Base-by-base conservation (phyloP, 2,797 vertebrate genomes). In the Megalops cyprinoides region DNA sequence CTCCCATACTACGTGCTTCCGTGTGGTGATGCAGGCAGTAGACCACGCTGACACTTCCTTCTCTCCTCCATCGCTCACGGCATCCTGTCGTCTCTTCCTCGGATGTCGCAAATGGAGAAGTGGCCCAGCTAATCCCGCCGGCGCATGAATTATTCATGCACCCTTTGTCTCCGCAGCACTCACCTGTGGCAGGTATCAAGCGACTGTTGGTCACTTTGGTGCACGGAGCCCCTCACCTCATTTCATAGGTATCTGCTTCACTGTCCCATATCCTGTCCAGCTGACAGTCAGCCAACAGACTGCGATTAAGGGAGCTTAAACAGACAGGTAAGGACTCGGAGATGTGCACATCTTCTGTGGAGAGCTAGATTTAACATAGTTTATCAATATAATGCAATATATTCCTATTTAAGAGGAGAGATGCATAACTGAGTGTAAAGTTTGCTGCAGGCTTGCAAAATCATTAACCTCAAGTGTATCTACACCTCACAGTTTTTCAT, bases 131-230 rank as follows among this genome's bases (percentile, higher is more conserved):
- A 58, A 69, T 65, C 85, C 85, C 73, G 85, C 86, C 71, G 55
- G 23, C 51, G 83, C 84, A 85, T 91, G 88, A 88, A 85, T 88
- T 87, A 87, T 87, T 90, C 86, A 91, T 86, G 82, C 71, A 71
- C 31, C 58, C 86, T 84, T 87, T 88, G 88, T 90, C 85, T 87
- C 85, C 85, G 81, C 34, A 15, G 87, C 81, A 71, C 82, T 82
- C 84, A 74, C 84, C 82, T 85, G 65, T 81, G 56, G 74, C 84
- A 81, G 86, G 86, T 62, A 83, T 5, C 74, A 51, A 49, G 49
- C 7, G 46, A 55, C n/a, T 1, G 80, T 79, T 55, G 80, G 82
- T 67, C 82, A 8, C 56, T n/a, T n/a, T n/a, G n/a, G n/a, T n/a
- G n/a, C n/a, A 37, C 28, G 14, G 62, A 6, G 14, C 82, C 87